Conservation (phyloP, 2,888 invertebrate species). For the Xylophagus ater region DNA sequence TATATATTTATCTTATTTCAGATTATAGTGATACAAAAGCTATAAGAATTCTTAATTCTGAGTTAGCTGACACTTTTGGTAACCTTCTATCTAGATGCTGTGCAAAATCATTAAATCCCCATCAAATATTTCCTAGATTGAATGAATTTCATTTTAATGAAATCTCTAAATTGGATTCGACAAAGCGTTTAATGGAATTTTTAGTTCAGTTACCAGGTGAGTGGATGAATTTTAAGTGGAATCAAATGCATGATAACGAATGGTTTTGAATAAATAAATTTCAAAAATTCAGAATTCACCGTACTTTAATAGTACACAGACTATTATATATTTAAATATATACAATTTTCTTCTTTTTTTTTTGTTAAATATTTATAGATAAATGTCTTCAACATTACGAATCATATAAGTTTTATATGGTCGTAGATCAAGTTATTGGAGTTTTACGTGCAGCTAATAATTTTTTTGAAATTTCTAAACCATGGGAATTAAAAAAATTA, state of each 20-base stretch:
- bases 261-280: background rate
- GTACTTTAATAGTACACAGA: constrained; percentile 6
- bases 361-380: constrained; percentile 37
- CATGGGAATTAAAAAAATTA: constrained; percentile 72
- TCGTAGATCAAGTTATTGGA: constrained; percentile 63
- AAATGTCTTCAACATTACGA: constrained; percentile 57
- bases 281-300: background rate
- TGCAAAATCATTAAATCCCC: constrained; percentile 67
- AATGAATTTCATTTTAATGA: constrained; percentile 41
- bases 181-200: constrained; percentile 44
- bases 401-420: constrained; percentile 71
- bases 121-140: constrained; percentile 56
- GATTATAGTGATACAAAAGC: constrained; percentile 76
- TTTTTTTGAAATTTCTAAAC: constrained; percentile 75
- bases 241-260: background rate
- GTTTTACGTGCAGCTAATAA: constrained; percentile 68
- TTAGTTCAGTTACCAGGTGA: constrained; percentile 49
- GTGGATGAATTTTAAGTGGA: constrained; percentile 19
- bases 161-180: constrained; percentile 39
- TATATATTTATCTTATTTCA: constrained; percentile 41
- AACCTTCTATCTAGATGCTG: constrained; percentile 78
- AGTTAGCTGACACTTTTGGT: constrained; percentile 84
- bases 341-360: constrained; percentile 7
- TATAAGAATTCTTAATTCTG: constrained; percentile 67
- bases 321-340: constrained; percentile 10